A percentile compares a stretch with the other conserved stretches of the same genome.
Evolutionary conservation across 1,140 invertebrate genomes (phyloP).

Genomic region (Meloidogyne exigua): DNA sequence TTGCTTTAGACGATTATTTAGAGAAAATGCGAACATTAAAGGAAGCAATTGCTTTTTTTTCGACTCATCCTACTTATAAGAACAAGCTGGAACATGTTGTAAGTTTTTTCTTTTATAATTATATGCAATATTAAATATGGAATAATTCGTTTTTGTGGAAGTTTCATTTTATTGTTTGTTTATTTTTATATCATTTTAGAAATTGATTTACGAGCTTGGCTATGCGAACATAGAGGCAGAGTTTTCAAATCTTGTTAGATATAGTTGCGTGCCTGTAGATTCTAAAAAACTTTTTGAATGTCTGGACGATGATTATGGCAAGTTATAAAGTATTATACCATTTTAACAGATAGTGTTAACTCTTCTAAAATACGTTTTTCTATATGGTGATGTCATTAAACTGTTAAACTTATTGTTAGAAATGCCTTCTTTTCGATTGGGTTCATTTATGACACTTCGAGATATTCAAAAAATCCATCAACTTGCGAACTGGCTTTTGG

Average conservation of each 20-base stretch:
- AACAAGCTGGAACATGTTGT: conserved; percentile 59
- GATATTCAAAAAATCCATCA: conserved; percentile 40
- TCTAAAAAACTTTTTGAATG: conserved; percentile 46
- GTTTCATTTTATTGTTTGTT: neutral
- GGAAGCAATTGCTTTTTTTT: conserved; percentile 59
- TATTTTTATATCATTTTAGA: conserved; percentile 35
- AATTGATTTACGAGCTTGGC: conserved; percentile 53
- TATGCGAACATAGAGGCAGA: conserved; percentile 56
- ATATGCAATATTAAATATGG: neutral
- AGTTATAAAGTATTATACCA: neutral
- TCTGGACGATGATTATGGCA: conserved; percentile 59
- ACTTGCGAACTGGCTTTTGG: conserved; percentile 49
- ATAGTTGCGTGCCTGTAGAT: conserved; percentile 45
- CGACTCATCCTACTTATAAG: conserved; percentile 54
- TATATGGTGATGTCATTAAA: too few species aligned
- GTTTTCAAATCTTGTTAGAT: conserved; percentile 50
- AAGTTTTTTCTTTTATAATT: neutral
- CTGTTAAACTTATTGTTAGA: conserved; percentile 36
- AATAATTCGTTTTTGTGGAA: too few species aligned
- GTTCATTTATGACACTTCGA: conserved; percentile 47
- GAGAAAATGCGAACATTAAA: conserved; percentile 61
- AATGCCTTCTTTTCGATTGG: conserved; percentile 46
- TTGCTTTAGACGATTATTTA: conserved; percentile 52
- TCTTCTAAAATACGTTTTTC: too few species aligned
- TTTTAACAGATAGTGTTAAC: too few species aligned